Evolutionary conservation across 2,888 invertebrate genomes (phyloP).

Genomic region (Bimastos eiseni): DNA sequence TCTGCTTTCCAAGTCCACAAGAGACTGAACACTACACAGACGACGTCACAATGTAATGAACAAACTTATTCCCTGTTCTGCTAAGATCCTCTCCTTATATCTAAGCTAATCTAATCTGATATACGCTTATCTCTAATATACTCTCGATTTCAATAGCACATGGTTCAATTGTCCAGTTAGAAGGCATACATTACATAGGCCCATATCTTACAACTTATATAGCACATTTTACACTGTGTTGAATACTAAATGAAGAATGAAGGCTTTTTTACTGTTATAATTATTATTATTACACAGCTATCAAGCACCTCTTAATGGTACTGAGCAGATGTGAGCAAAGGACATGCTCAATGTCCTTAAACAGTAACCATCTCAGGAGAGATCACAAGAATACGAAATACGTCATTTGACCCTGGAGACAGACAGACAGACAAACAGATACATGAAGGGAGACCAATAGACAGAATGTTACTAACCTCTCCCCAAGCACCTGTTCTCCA

Average conservation of each 20-base stretch:
- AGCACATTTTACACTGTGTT: neutral
- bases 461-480: slow-evolving; percentile 46
- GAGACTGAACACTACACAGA: slow-evolving; percentile 52
- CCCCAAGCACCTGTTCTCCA: slow-evolving; percentile 56
- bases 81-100: neutral
- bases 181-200: neutral
- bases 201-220: neutral
- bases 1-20: slow-evolving; percentile 54
- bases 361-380: too few species aligned
- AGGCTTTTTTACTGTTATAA: neutral
- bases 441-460: neutral
- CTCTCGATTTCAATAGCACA: neutral
- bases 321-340: too few species aligned
- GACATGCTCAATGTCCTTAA: too few species aligned
- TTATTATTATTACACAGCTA: too few species aligned
- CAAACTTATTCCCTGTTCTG: neutral
- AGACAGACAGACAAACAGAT: neutral
- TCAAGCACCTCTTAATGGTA: too few species aligned
- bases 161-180: neutral
- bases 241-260: neutral
- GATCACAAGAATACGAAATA: neutral
- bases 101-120: neutral
- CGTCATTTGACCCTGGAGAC: neutral
- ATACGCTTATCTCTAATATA: neutral
- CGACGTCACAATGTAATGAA: neutral